phyloP scores from a whole-genome alignment of 2,113 vertebrate genomes.

The Lophochroa leadbeateri region DNA sequence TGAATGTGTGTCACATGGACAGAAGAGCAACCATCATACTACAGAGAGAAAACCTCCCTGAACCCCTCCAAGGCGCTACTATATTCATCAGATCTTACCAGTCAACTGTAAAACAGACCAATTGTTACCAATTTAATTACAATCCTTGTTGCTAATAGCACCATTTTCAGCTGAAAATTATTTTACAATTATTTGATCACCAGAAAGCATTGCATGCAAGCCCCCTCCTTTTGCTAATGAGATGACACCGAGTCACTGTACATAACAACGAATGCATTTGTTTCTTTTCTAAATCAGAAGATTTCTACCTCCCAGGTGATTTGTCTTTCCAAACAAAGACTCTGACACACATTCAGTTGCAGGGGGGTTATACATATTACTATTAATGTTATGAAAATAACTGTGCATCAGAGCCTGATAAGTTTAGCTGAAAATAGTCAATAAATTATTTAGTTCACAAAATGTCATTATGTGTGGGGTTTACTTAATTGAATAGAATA shows the following conservation, averaged over 20 bases:
- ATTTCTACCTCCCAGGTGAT: slow-evolving; percentile 61
- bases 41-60: background rate
- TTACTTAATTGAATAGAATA: slow-evolving; percentile 88
- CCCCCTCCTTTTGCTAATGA: background rate
- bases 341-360: slow-evolving; percentile 31
- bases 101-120: background rate
- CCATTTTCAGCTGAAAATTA: slow-evolving; percentile 22
- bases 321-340: slow-evolving; percentile 56
- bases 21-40: background rate
- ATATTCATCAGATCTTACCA: background rate
- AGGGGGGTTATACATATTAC: slow-evolving; percentile 22
- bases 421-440: slow-evolving; percentile 75
- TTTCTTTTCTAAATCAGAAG: slow-evolving; percentile 25
- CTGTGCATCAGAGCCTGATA: slow-evolving; percentile 63
- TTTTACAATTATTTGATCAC: slow-evolving; percentile 37
- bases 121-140: slow-evolving; percentile 16
- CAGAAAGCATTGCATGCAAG: background rate
- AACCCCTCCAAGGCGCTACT: background rate
- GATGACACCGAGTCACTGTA: background rate
- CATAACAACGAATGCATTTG: background rate
- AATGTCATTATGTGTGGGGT: slow-evolving; percentile 82
- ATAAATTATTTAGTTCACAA: slow-evolving; percentile 88
- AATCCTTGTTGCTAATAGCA: background rate
- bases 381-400: slow-evolving; percentile 73
- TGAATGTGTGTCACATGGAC: background rate